phyloP scores from a whole-genome alignment of 2,888 invertebrate species.

The Agapetus fuscipes region DNA sequence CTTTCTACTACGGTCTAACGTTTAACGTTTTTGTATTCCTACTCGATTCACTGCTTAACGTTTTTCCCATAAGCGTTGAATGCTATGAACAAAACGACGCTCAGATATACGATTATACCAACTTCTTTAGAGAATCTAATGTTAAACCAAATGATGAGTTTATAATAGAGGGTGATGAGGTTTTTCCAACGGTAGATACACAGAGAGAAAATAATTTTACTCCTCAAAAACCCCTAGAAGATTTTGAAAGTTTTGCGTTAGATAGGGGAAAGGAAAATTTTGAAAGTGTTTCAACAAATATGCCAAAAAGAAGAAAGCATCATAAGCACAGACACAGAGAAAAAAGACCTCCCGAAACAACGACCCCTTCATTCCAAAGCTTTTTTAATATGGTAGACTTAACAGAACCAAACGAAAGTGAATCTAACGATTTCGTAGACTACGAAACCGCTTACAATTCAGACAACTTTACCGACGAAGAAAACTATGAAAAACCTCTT shows the following conservation, averaged over 20 bases:
- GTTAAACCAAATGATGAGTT: conserved; percentile 8
- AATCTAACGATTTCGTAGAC: conserved; percentile 15
- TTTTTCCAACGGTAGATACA: conserved; percentile 1
- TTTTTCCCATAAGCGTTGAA: conserved; percentile 2
- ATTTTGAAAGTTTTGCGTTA: conserved; percentile 14
- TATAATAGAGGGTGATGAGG: conserved; percentile 5
- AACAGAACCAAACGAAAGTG: conserved; percentile 6
- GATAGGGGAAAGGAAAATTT: conserved; percentile 7
- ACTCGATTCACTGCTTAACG: background rate
- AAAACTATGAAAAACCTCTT: conserved; percentile 6
- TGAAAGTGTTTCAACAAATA: conserved; percentile 4
- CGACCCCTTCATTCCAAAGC: conserved; percentile 16
- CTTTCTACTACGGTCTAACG: conserved; percentile 1
- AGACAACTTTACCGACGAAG: conserved; percentile 2
- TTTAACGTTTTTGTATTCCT: conserved; percentile 3
- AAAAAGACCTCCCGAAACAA: conserved; percentile 9
- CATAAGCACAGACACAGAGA: conserved; percentile 19
- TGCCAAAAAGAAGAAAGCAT: conserved; percentile 16
- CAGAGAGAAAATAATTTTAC: conserved; percentile 5
- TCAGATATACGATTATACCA: conserved; percentile 9
- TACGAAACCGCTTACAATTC: conserved; percentile 8
- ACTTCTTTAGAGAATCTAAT: conserved; percentile 14
- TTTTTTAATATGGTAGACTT: conserved; percentile 13
- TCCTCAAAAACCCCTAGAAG: conserved; percentile 6
- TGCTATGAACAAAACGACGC: conserved; percentile 2